phyloP scores from a whole-genome alignment of 2,113 vertebrate genomes.

The Larimichthys crocea region DNA sequence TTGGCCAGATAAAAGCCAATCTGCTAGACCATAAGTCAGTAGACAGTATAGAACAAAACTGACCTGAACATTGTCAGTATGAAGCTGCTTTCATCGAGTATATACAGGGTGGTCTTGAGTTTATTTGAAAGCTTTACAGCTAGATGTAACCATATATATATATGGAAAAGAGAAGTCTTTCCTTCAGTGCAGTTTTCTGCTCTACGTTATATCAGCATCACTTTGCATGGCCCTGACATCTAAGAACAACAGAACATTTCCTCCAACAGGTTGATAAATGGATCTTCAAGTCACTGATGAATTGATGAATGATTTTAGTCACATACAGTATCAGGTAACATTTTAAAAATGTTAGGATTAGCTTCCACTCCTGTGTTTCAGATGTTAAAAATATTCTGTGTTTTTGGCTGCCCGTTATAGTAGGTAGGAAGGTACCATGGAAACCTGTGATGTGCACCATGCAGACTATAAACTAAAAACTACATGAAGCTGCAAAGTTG shows the following conservation, averaged over 20 bases:
- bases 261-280: not conserved
- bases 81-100: conserved; percentile 1
- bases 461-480: not conserved
- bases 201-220: not conserved
- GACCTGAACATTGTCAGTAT: not conserved
- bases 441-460: not conserved
- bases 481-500: not conserved
- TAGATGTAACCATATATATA: not conserved
- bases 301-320: not conserved
- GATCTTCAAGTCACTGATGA: not conserved
- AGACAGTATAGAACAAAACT: not conserved
- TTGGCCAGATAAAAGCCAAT: conserved; percentile 10
- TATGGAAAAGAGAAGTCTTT: not conserved
- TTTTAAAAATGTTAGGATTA: not conserved
- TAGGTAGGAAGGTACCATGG: not conserved
- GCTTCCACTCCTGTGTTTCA: not conserved
- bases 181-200: not conserved
- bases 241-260: not conserved
- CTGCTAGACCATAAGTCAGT: not conserved
- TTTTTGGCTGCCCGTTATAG: not conserved
- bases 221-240: not conserved
- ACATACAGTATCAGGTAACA: not conserved
- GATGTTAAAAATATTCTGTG: not conserved
- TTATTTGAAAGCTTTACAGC: not conserved
- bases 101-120: not conserved